A percentile compares a stretch with the other conserved stretches of the same genome.
phyloP scores from a whole-genome alignment of 64 coral and sea anemone species.

The Platygyra sinensis region DNA sequence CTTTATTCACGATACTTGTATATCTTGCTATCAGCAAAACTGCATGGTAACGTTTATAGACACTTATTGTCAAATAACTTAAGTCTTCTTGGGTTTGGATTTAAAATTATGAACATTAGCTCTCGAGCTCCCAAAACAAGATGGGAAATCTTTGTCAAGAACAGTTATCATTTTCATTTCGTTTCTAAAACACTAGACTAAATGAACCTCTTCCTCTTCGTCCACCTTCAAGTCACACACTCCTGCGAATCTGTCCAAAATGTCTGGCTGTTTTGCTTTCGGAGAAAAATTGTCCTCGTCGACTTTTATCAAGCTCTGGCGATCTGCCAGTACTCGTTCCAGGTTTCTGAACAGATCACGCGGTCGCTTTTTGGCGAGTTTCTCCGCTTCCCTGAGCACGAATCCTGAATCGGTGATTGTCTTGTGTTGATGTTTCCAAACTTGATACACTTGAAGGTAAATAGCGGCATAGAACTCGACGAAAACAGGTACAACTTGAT shows the following conservation, averaged over 20 bases:
- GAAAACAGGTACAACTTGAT: constrained; percentile 76
- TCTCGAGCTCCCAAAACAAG: too few relatives aligned
- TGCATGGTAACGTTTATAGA: too few relatives aligned
- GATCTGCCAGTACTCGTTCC: constrained; percentile 63
- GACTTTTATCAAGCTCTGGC: constrained; percentile 57
- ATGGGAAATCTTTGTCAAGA: too few relatives aligned
- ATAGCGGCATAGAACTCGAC: constrained; percentile 84
- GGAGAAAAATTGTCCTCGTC: constrained; percentile 82
- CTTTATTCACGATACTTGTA: too few relatives aligned
- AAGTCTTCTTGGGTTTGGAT: too few relatives aligned
- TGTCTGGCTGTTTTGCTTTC: constrained; percentile 51
- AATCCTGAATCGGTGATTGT: constrained; percentile 95
- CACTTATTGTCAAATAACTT: too few relatives aligned
- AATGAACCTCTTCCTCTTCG: constrained; percentile 97
- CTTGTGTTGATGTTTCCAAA: constrained; percentile 98
- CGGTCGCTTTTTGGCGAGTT: constrained; percentile 76
- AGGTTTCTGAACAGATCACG: constrained; percentile 59
- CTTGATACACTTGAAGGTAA: constrained; percentile 74
- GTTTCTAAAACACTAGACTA: constrained; percentile 46
- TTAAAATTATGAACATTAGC: too few relatives aligned
- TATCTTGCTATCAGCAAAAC: too few relatives aligned
- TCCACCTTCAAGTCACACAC: constrained; percentile 93
- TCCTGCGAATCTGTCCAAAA: constrained; percentile 86
- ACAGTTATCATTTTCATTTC: neutral
- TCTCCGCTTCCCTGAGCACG: constrained; percentile 92